phyloP scores from a whole-genome alignment of 2,888 invertebrate species.

The Rapana venosa region DNA sequence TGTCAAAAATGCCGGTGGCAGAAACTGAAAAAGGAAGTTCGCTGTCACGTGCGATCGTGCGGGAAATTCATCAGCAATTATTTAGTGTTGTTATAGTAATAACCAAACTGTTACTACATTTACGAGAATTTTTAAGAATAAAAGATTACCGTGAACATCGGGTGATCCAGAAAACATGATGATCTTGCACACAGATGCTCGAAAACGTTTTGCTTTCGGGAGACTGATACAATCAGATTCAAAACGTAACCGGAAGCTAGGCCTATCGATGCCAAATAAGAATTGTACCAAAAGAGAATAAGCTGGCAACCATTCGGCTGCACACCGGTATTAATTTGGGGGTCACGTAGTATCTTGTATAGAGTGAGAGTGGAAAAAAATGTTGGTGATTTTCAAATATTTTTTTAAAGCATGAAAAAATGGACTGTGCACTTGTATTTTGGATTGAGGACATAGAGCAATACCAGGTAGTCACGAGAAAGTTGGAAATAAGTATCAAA shows the following conservation, averaged over 20 bases:
- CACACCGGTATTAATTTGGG: too few species aligned
- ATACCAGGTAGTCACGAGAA: too few species aligned
- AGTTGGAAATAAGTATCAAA: too few species aligned
- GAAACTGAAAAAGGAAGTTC: not conserved
- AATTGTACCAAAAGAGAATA: not conserved
- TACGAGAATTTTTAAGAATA: not conserved
- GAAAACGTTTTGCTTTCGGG: not conserved
- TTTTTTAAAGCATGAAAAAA: too few species aligned
- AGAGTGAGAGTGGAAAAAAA: too few species aligned
- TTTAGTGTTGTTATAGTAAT: not conserved
- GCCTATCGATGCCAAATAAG: not conserved
- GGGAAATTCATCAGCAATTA: not conserved
- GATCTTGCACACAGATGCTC: not conserved
- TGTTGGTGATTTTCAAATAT: too few species aligned
- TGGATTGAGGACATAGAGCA: too few species aligned
- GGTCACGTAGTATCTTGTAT: too few species aligned
- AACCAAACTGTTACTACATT: not conserved
- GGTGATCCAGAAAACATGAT: not conserved
- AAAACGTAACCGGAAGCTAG: not conserved
- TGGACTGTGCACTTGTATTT: too few species aligned
- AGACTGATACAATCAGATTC: not conserved
- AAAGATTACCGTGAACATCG: not conserved
- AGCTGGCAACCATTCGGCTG: too few species aligned
- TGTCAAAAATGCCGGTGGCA: not conserved
- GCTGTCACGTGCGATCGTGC: not conserved